Percentiles rank a stretch among this genome's conserved stretches.
Evolutionary conservation across 2,113 vertebrate genomes (phyloP).

Genomic region (Myocastor coypus): DNA sequence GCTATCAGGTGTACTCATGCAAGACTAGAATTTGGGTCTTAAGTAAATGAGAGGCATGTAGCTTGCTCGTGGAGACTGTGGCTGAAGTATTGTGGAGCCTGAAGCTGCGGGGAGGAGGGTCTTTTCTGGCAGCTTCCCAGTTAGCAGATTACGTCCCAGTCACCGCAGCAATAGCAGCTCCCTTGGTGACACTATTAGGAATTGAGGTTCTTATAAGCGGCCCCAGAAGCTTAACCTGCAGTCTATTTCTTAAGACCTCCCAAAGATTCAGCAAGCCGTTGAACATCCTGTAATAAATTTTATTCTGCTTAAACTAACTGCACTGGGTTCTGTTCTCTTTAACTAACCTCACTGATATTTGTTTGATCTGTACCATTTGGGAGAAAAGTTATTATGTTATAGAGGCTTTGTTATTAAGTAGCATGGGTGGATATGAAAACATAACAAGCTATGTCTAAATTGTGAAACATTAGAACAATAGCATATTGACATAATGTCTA

Average conservation of each 20-base stretch:
- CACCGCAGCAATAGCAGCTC: not conserved
- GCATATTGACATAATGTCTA: not conserved
- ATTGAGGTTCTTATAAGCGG: not conserved
- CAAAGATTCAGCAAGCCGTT: not conserved
- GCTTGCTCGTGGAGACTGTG: not conserved
- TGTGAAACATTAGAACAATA: slow-evolving; percentile 43
- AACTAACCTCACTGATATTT: not conserved
- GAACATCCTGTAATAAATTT: not conserved
- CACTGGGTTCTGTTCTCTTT: not conserved
- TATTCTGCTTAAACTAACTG: not conserved
- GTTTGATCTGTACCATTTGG: not conserved
- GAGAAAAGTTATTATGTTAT: not conserved
- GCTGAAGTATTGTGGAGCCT: not conserved
- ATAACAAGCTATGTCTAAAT: not conserved
- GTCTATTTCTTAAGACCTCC: not conserved
- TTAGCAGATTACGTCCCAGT: not conserved
- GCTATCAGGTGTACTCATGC: not conserved
- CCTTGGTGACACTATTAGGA: not conserved
- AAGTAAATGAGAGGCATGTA: not conserved
- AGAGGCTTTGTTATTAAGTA: slow-evolving; percentile 11
- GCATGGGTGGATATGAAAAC: not conserved
- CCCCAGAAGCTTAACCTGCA: not conserved
- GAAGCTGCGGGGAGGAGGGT: not conserved
- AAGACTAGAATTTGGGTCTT: not conserved
- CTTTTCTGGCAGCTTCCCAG: not conserved